Evolutionary conservation across 2,888 invertebrate genomes (phyloP), one percentile per base, ranked within the genome.

Genomic region (Spilarctia lutea): DNA sequence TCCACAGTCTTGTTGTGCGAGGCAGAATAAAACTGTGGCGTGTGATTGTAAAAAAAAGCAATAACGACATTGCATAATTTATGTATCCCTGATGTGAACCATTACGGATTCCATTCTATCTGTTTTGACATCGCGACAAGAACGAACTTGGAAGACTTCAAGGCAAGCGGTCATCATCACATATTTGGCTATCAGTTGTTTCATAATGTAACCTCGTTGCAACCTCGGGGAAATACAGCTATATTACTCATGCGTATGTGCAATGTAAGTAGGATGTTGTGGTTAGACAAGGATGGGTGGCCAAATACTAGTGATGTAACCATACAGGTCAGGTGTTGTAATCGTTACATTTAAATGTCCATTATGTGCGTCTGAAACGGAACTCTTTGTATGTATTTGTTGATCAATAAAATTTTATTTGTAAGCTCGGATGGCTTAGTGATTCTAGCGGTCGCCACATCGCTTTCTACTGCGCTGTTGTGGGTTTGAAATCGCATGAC

Each of bases 141-240:
- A n/a, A n/a, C n/a, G n/a, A n/a, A n/a, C 56, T 1, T n/a, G 1
- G 7, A 60, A 27, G 27, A 56, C n/a, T 11, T 60, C 67, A 30
- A 67, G 68, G 68, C 30, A 68, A 24, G 68, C 45, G 48, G 27
- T 27, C 20, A 48, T 66, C 65, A 66, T 45, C 18, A 67, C 67
- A 10, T 45, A 68, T 68, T 30, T 24, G 33, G 48, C 13, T 27
- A 27, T 16, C 65, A 42, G 33, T 24, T 24, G 52, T 52, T 52
- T 33, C 68, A 56, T 52, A 30, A 69, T 6, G 3, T 56, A n/a
- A 13, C 68, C 68, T 69, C 52, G 52, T 69, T 69, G 52, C 68
- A 56, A 69, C 68, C 68, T 69, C 68, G 68, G 68, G 68, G 68
- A 69, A 69, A 69, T 56, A 69, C 52, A 20, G 6, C 16, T 16